Evolutionary conservation across 2,113 vertebrate species (phyloP).

Genomic region (Camelus bactrianus): DNA sequence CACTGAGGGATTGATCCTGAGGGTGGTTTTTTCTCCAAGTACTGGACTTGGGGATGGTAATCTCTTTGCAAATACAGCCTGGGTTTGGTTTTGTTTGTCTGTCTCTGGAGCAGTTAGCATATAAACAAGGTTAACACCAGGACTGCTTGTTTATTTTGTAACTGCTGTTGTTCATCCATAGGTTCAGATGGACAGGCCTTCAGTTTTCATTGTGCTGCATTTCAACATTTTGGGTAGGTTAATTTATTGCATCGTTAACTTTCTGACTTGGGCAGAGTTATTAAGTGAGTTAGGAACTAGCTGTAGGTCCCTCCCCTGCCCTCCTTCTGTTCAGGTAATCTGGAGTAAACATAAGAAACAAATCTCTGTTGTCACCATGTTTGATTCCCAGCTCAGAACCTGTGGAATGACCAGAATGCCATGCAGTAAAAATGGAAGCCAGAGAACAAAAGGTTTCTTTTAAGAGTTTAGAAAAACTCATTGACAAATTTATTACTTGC

Average conservation of each 20-base stretch:
- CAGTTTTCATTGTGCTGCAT: background rate
- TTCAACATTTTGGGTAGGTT: background rate
- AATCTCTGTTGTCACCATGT: background rate
- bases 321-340: background rate
- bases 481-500: conserved; percentile 11
- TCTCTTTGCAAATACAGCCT: background rate
- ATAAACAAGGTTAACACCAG: background rate
- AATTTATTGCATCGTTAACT: background rate
- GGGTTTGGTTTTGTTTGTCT: background rate
- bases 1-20: background rate
- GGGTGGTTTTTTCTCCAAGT: background rate
- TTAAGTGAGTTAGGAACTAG: background rate
- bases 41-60: background rate
- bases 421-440: background rate
- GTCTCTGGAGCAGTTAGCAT: background rate
- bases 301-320: background rate
- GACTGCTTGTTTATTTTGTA: background rate
- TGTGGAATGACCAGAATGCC: background rate
- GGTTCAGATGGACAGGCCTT: background rate
- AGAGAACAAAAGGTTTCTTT: background rate
- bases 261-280: conserved; percentile 33
- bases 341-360: background rate
- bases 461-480: conserved; percentile 24
- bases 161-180: background rate
- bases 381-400: background rate